Base-by-base conservation (phyloP, 2,797 vertebrate genomes). In the Muraenolepis orangiensis region DNA sequence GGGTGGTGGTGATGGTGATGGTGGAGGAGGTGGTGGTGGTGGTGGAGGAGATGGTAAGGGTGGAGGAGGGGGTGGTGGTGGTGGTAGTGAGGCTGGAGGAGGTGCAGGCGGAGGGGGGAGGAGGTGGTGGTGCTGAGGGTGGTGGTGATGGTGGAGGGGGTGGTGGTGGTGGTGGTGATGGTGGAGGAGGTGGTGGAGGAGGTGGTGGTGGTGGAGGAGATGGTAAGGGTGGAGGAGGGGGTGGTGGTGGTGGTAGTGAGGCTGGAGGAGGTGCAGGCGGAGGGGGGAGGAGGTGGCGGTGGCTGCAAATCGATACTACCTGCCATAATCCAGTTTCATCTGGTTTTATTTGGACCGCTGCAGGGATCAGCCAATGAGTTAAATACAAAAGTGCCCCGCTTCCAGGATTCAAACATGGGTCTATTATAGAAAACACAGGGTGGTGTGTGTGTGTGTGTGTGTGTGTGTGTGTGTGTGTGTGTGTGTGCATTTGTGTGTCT, bases 321-420 rank as follows among this genome's bases (percentile, higher is more conserved):
- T 73, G 66, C 77, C 87, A 87, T 78, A 83, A 84, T 86, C 75
- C 76, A 66, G 79, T 87, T 87, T 78, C 82, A 84, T 86, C 85
- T 85, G 72, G 79, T 87, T 87, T 78, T 82, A 84, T 86, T 84
- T 85, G 72, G n/a, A 30, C 26, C 2, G 30, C 72, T 57, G 69
- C 75, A 77, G 83, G 80, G 87, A 83, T 84, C 86, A 88, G 32
- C 72, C 77, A 61, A 16, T 51, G 71, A 23, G 51, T 57, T 8
- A 57, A 23, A 23, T 11, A 23, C 51, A 57, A 23, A 57, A 57
- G 69, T 72, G 64, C 16, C n/a, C 73, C 20, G 12, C 28, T 20
- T 20, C 72, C 18, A 5, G 74, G 81, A 89, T 79, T 80, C 78
- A 88, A 85, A 82, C 79, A 31, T 68, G 61, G 28, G 72, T 31